phyloP scores from a whole-genome alignment of 2,888 invertebrate genomes.

The Hydrotaea cyrtoneurina region DNA sequence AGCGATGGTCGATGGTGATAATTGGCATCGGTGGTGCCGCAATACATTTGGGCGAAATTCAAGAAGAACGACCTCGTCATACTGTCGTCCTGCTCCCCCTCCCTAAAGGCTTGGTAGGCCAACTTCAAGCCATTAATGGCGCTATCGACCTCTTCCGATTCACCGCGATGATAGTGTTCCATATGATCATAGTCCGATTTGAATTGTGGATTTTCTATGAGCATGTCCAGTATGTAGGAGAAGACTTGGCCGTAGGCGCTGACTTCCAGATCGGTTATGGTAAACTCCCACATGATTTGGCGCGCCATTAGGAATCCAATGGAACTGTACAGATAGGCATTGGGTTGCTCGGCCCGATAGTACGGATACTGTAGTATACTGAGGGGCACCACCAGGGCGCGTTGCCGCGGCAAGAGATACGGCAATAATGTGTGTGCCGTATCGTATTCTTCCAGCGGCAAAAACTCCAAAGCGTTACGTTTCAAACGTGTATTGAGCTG shows the following conservation, averaged over 20 bases:
- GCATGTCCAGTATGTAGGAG: not conserved
- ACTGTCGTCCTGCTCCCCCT: not conserved
- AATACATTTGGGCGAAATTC: constrained; percentile 25
- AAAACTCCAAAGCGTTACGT: constrained; percentile 17
- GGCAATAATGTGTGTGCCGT: not conserved
- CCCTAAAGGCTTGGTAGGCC: constrained; percentile 6
- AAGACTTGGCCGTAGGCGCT: constrained; percentile 22
- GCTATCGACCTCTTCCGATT: constrained; percentile 1
- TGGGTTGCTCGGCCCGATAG: constrained; percentile 1
- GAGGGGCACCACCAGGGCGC: not conserved
- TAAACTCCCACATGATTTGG: constrained; percentile 6
- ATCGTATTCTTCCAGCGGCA: not conserved
- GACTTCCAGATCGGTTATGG: constrained; percentile 16
- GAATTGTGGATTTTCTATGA: not conserved
- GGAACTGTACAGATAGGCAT: constrained; percentile 5
- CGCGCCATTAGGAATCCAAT: constrained; percentile 13
- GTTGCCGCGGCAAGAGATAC: not conserved
- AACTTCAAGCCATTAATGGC: constrained; percentile 16
- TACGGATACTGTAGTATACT: constrained; percentile 4
- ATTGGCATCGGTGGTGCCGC: not conserved
- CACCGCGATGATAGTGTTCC: constrained; percentile 3
- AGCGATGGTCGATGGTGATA: constrained; percentile 13
- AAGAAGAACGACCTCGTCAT: constrained; percentile 18
- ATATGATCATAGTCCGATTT: constrained; percentile 7
- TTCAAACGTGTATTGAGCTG: not conserved